phyloP scores from a whole-genome alignment of 2,113 vertebrate species.

The Aleadryas rufinucha region DNA sequence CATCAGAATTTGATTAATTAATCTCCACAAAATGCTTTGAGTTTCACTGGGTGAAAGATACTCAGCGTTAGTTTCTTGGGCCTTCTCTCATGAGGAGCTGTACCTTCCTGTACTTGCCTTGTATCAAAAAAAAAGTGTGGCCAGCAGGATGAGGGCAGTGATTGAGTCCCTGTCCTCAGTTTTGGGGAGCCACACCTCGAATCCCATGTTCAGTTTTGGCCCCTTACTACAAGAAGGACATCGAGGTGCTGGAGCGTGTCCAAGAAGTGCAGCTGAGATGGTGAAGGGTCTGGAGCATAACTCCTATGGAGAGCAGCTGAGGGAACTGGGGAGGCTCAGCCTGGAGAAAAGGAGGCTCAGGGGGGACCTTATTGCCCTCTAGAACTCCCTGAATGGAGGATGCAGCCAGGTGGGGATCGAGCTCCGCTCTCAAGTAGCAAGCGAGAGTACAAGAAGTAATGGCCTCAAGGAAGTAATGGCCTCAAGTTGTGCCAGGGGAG shows the following conservation, averaged over 20 bases:
- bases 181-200: background rate
- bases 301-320: background rate
- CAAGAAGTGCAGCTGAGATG: background rate
- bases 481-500: background rate
- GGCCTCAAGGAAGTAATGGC: background rate
- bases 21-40: background rate
- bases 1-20: background rate
- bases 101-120: background rate
- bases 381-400: background rate
- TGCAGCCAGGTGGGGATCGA: rapidly evolving
- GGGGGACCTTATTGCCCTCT: background rate
- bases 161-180: background rate
- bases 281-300: background rate
- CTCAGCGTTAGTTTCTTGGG: background rate
- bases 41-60: background rate
- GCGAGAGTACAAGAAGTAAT: background rate
- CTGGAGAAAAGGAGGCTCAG: background rate
- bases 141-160: background rate
- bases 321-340: background rate
- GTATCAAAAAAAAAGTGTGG: background rate
- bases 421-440: background rate
- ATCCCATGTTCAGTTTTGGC: background rate
- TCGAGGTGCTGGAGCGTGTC: rapidly evolving
- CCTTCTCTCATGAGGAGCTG: background rate
- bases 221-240: background rate